Conservation (phyloP, 2,113 vertebrate species). For the Edolisoma coerulescens region DNA sequence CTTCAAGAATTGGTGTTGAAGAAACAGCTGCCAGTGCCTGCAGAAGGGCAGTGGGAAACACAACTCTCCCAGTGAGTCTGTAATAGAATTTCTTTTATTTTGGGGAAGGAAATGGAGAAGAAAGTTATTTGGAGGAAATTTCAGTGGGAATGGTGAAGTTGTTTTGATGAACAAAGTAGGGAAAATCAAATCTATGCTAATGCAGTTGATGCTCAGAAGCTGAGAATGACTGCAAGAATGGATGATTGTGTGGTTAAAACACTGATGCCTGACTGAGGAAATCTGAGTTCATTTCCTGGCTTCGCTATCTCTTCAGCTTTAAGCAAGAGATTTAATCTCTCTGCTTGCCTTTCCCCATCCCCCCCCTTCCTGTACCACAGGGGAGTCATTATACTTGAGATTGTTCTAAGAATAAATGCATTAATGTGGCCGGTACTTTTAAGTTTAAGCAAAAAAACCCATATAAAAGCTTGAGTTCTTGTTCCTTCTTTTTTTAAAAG, state of each 20-base stretch:
- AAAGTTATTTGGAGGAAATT: neutral
- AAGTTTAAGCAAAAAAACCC: neutral
- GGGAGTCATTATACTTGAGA: neutral
- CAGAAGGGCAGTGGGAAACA: neutral
- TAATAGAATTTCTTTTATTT: neutral
- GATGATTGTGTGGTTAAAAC: neutral
- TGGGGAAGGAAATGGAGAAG: neutral
- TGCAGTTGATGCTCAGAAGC: neutral
- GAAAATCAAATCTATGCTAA: neutral
- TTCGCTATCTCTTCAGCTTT: neutral
- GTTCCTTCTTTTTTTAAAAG: neutral
- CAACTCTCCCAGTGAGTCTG: neutral
- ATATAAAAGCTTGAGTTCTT: neutral
- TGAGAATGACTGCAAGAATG: neutral
- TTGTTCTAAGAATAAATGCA: constrained; percentile 18
- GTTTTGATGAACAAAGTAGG: neutral
- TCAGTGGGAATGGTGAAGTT: neutral
- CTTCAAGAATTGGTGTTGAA: neutral
- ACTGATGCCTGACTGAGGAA: neutral
- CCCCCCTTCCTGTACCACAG: neutral
- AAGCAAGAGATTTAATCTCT: neutral
- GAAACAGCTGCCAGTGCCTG: neutral
- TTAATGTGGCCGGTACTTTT: neutral
- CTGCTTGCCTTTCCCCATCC: neutral
- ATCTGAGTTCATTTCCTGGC: constrained; percentile 40